Base-by-base conservation (phyloP, 1,140 invertebrate genomes). In the Adelges cooleyi region DNA sequence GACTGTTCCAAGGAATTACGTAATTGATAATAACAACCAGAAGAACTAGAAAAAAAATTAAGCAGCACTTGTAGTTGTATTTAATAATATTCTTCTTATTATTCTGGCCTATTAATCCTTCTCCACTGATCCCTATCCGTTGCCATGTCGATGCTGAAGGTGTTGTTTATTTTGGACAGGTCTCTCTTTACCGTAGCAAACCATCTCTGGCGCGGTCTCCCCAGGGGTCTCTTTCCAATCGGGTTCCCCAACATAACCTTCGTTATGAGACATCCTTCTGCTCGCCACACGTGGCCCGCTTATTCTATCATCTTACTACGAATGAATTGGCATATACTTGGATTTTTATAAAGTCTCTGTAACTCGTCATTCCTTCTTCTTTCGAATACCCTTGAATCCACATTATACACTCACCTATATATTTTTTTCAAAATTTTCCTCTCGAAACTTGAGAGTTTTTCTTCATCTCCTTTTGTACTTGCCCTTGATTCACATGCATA, bases 161-260 rank as follows among this genome's bases (percentile, higher is more conserved):
- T 49, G 48, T 49, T 49, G 48, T 49, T 49, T 49, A 49, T 49
- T 49, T 49, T 49, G 22, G 22, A 49, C 17, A 25, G 48, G 23
- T 49, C 22, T 49, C 22, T 49, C 10, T 49, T 49, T 23, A 49
- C 48, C 13, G 48, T 13, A 27, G 22, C 22, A 48, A 23, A 25
- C 48, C 17, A 49, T 49, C 18, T 49, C 48, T 25, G 11, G 10
- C 48, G 18, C 15, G 22, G 18, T 49, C 8, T 46, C 44, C 1
- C 10, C 44, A 2, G 18, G 18, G 17, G n/a, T n/a, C n/a, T n/a
- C n/a, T 49, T 25, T 49, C 23, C 48, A 49, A 22, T 13, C 48
- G 22, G 48, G 48, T 25, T 49, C 48, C 17, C 11, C 11, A 25
- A 20, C 11, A 49, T 49, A 27, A 49, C 18, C 48, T 27, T 49